Conservation (phyloP, 2,797 vertebrate species). For the Enteromius thamalakanensis region DNA sequence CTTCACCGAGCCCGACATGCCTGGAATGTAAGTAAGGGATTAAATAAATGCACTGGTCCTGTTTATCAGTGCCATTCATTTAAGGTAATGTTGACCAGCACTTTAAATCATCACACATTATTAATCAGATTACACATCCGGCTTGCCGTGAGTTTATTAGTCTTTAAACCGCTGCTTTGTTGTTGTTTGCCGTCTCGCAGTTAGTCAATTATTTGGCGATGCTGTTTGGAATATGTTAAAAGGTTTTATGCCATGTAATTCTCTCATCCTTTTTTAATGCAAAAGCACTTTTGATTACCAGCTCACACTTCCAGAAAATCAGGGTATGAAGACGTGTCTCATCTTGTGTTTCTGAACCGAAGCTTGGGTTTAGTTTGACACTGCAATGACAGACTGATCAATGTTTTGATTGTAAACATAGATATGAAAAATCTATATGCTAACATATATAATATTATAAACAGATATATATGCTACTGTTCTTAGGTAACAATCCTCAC, state of each 20-base stretch:
- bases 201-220: conserved; percentile 7
- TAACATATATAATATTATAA: neutral
- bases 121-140: neutral
- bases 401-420: neutral
- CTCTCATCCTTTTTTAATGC: neutral
- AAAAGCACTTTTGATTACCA: conserved; percentile 23
- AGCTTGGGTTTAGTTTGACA: neutral
- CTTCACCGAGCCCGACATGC: neutral
- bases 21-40: neutral
- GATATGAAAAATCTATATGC: neutral
- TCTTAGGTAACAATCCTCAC: neutral
- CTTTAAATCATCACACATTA: neutral
- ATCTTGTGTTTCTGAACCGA: neutral
- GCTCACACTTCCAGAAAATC: neutral
- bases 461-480: neutral
- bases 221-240: conserved; percentile 8
- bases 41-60: neutral
- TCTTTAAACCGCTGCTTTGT: neutral
- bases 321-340: neutral
- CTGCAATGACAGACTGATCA: neutral
- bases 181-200: neutral
- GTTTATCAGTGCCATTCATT: neutral
- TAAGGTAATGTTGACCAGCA: neutral
- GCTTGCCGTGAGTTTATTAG: neutral
- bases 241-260: neutral